Percentiles rank a stretch among this genome's conserved stretches.
Evolutionary conservation across 2,797 vertebrate species (phyloP).

Genomic region (Buceros bicornis): DNA sequence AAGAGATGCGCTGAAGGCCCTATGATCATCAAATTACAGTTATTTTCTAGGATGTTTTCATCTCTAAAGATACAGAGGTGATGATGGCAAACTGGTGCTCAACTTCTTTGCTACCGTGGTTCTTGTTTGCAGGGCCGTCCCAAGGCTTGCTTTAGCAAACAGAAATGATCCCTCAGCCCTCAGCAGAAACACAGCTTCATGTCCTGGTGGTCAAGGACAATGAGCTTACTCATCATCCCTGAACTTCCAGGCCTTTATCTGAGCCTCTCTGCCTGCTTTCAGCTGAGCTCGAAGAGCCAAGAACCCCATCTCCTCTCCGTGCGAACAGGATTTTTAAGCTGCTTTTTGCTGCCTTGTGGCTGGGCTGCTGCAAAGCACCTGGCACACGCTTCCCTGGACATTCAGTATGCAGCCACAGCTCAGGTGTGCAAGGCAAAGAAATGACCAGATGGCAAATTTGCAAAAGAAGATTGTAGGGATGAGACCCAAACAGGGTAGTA

Average conservation of each 20-base stretch:
- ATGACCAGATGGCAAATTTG: not conserved
- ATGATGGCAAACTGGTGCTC: not conserved
- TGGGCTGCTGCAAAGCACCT: accelerated
- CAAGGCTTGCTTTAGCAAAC: not conserved
- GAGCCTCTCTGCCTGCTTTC: not conserved
- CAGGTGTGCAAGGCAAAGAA: not conserved
- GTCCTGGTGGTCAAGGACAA: not conserved
- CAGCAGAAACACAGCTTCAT: not conserved
- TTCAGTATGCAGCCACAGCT: not conserved
- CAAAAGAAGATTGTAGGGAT: not conserved
- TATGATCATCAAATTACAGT: not conserved
- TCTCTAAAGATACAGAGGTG: not conserved
- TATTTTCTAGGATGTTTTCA: not conserved
- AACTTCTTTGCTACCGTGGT: not conserved
- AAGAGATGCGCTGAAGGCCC: not conserved
- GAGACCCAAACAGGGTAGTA: not conserved
- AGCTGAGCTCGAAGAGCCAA: not conserved
- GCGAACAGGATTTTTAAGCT: not conserved
- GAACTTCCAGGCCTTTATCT: not conserved
- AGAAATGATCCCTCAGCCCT: not conserved
- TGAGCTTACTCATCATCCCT: not conserved
- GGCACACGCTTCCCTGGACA: accelerated
- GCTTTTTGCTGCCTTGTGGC: not conserved
- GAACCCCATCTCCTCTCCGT: accelerated
- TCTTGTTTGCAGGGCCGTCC: not conserved